phyloP scores from a whole-genome alignment of 2,888 invertebrate species.

The Disparrhopalites patrizii region DNA sequence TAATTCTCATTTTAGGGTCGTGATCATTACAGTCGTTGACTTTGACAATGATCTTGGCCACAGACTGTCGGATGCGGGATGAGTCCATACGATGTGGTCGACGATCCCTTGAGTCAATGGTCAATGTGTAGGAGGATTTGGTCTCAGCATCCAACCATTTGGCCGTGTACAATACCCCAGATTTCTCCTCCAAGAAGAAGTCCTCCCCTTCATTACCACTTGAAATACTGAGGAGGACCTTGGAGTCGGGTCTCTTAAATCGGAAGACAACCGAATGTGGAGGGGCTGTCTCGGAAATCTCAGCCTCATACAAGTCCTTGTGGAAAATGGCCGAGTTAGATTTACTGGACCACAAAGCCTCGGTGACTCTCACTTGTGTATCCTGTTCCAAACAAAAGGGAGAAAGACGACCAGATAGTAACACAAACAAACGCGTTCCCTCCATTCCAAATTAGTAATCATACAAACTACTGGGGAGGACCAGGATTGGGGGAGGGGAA shows the following conservation, averaged over 20 bases:
- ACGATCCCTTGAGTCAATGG: constrained; percentile 84
- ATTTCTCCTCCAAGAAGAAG: constrained; percentile 79
- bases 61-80: constrained; percentile 77
- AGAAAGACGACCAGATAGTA: too few species aligned
- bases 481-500: too few species aligned
- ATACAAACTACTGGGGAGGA: too few species aligned
- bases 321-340: constrained; percentile 65
- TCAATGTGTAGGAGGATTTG: constrained; percentile 77
- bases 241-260: constrained; percentile 80
- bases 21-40: constrained; percentile 77
- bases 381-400: too few species aligned
- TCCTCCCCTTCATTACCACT: constrained; percentile 87
- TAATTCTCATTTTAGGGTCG: constrained; percentile 21
- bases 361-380: constrained; percentile 74
- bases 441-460: too few species aligned
- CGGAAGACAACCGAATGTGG: constrained; percentile 81
- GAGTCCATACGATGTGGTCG: constrained; percentile 59
- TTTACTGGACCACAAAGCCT: constrained; percentile 54
- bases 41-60: constrained; percentile 83
- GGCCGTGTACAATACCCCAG: constrained; percentile 83
- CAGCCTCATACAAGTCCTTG: constrained; percentile 79
- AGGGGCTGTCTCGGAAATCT: constrained; percentile 83
- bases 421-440: too few species aligned
- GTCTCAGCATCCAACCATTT: constrained; percentile 77
- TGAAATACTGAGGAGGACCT: constrained; percentile 80